These are phyloP conservation scores for Eidolon dupreanum DNA, from an alignment of 2,797 vertebrate species.

Conservation along the genomic window DNA sequence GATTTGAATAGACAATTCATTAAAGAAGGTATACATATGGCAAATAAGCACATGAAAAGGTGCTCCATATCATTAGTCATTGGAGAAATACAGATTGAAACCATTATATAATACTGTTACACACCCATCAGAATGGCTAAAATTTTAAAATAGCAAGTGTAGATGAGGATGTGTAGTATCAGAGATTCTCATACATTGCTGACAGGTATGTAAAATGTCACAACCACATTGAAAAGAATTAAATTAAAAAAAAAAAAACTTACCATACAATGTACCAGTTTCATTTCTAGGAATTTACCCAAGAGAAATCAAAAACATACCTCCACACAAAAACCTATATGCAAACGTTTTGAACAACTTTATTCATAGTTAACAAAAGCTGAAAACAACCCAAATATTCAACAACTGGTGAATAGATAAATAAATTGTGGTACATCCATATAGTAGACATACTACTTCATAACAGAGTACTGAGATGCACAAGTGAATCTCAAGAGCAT, in stretches of 20 bases:
- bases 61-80: background rate
- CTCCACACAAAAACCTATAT: background rate
- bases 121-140: background rate
- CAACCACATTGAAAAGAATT: background rate
- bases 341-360: background rate
- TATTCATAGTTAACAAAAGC: background rate
- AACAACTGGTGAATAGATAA: background rate
- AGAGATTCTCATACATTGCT: background rate
- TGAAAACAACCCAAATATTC: constrained; percentile 3
- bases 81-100: background rate
- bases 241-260: background rate
- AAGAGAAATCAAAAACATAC: constrained; percentile 17
- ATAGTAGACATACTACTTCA: background rate
- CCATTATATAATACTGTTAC: background rate
- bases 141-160: background rate
- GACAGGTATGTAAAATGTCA: background rate
- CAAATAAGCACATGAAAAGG: constrained; percentile 27
- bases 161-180: background rate
- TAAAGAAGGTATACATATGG: background rate
- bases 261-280: background rate
- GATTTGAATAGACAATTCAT: background rate
- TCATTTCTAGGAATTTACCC: background rate
- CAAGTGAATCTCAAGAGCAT: background rate
- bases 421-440: background rate
- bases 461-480: background rate